Evolutionary conservation across 2,113 vertebrate species (phyloP), one percentile per base, ranked within the genome.

Genomic region (Grammomys surdaster): DNA sequence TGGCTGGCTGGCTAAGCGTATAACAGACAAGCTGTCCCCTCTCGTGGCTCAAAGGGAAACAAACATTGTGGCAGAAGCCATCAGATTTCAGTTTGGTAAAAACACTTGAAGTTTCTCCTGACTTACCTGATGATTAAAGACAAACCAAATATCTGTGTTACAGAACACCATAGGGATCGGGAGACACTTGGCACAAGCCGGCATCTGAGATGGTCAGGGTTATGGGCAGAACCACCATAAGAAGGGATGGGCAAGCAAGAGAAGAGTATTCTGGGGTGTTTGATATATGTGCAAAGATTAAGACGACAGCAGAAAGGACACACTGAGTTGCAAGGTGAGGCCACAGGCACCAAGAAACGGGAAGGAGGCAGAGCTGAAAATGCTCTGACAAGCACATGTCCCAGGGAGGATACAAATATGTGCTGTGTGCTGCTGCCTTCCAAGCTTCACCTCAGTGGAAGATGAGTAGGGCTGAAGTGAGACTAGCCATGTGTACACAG

Each of bases 81-180:
- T 24, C 80, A 28, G 56, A 54, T 54, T 86, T 58, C 58, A 65
- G 40, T 51, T 75, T 58, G 65, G 60, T 28, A 48, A 82, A 90
- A 60, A 70, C 33, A 31, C 73, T 31, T 5, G 17, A 58, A 26
- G n/a, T 92, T 91, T 88, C 33, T 70, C 28, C 73, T 46, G 72
- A 82, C 10, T 67, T 54, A 67, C 72, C 40, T 48, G 43, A 36
- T 22, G 9, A 36, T 14, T 46, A n/a, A 85, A 80, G 70, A 92
- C 43, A 91, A 94, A 81, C 8, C 76, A 93, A 87, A 46, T 4
- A 10, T 70, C 65, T 81, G 4, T n/a, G 7, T 56, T 51, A 33
- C 36, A 6, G 75, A 9, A 13, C 46, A 77, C 56, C 2, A 0
- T 1, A 20, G 46, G 60, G 46, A 51, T 5, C 0, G 6, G 19